Conservation (phyloP, 2,113 vertebrate species). For the Rhinoptilus africanus region DNA sequence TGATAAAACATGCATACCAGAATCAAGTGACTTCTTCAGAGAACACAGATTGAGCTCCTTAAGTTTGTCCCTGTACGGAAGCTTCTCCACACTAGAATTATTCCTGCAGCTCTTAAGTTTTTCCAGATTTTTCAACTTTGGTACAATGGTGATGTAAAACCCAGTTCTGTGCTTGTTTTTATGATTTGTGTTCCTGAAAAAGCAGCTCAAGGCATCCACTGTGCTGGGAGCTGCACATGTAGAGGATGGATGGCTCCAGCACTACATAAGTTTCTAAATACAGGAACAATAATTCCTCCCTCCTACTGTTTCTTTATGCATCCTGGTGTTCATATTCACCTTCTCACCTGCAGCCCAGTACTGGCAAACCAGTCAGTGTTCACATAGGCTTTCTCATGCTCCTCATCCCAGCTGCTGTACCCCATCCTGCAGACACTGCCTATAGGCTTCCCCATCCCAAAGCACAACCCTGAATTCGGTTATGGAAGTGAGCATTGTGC, state of each 20-base stretch:
- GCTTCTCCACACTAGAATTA: neutral
- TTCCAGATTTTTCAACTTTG: neutral
- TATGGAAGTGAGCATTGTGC: neutral
- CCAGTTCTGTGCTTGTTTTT: neutral
- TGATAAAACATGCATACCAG: neutral
- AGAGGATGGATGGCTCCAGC: neutral
- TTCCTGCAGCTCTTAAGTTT: neutral
- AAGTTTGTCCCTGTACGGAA: neutral
- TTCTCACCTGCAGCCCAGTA: neutral
- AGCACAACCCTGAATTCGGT: neutral
- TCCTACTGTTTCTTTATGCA: neutral
- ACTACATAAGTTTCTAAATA: neutral
- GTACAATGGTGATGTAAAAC: neutral
- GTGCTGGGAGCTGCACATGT: neutral
- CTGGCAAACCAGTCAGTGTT: neutral
- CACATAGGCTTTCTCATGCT: neutral
- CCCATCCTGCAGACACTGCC: neutral
- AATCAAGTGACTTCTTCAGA: neutral
- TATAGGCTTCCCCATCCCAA: neutral
- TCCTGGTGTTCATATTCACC: neutral
- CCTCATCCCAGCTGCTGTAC: neutral
- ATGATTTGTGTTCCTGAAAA: neutral
- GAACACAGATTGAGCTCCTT: neutral
- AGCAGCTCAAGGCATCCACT: neutral
- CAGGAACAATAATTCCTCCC: neutral